Evolutionary conservation across 2,888 invertebrate genomes (phyloP), one percentile per base, ranked within the genome.

Genomic region (Cryptophagus acutangulus): DNA sequence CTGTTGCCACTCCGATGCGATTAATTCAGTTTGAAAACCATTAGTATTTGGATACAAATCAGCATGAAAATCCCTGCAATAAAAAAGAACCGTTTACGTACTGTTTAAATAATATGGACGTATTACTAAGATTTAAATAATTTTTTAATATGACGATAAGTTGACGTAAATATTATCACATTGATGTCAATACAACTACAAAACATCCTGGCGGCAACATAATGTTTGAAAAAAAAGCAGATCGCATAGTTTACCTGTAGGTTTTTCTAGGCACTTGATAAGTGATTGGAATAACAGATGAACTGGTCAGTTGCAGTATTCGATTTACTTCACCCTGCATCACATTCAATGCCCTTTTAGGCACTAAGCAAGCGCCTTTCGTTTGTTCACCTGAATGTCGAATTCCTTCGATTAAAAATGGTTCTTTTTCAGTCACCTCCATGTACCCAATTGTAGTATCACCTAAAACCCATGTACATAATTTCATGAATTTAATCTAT

Each of bases 321-420:
- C 94, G 74, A 71, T 94, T 92, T 2, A 96, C 95, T 71, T 96
- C 96, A 1, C 93, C 94, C 55, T 90, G 87, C 95, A 96, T 96
- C n/a, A 95, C 91, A 56, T 87, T 84, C 25, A 96, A 72, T 0
- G 91, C 90, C 41, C 92, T 74, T 72, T 96, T 96, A 3, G 94
- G 91, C 33, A 94, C 86, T 46, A 95, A 67, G 57, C 92, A 91
- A 2, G 91, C 91, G 2, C 95, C 95, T 65, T 94, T 93, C 0
- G 92, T 92, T 69, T 95, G 95, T 61, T 94, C 93, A n/a, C 91
- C 84, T 13, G 87, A 87, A 72, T 91, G 89, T 39, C 87, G 76
- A 46, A 87, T 71, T 14, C 94, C 92, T 67, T 92, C 91, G 41
- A 87, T 85, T n/a, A 94, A 71, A 66, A 80, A 89, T 0, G 94